These are phyloP conservation scores for Pheucticus melanocephalus DNA, from an alignment of 2,113 vertebrate species.

Conservation along the genomic window DNA sequence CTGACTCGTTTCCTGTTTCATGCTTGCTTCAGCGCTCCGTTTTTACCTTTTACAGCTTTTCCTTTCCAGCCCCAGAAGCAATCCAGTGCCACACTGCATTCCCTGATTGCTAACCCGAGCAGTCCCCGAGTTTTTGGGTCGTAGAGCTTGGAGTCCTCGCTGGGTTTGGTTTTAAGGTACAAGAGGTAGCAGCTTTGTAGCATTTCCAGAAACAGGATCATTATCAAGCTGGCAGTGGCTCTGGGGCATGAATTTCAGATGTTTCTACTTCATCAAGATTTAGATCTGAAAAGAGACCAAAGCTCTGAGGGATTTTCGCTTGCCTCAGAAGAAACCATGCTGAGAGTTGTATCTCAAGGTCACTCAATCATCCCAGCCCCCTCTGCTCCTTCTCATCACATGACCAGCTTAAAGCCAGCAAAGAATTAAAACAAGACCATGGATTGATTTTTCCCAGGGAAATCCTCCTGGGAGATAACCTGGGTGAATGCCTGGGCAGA, in stretches of 20 bases:
- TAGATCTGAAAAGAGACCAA: conserved; percentile 21
- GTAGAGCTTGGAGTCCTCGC: not conserved
- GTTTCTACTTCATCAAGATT: not conserved
- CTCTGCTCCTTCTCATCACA: not conserved
- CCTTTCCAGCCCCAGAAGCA: not conserved
- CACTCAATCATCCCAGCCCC: conserved; percentile 6
- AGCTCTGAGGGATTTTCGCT: not conserved
- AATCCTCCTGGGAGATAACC: not conserved
- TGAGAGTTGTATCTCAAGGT: not conserved
- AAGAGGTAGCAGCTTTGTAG: not conserved
- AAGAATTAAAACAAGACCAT: not conserved
- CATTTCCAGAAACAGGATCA: not conserved
- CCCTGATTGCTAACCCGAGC: not conserved
- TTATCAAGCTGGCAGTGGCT: not conserved
- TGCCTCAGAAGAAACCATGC: not conserved
- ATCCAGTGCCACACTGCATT: not conserved
- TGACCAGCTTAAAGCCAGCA: not conserved
- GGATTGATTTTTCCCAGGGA: not conserved
- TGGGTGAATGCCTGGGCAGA: conserved; percentile 6
- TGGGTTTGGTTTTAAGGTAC: not conserved
- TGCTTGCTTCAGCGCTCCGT: not conserved
- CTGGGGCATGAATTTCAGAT: conserved; percentile 14
- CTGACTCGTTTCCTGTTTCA: conserved; percentile 56
- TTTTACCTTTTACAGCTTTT: conserved; percentile 29
- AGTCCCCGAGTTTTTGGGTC: not conserved